Evolutionary conservation across 2,113 vertebrate genomes (phyloP).

Genomic region (Potamarius usumacintae): DNA sequence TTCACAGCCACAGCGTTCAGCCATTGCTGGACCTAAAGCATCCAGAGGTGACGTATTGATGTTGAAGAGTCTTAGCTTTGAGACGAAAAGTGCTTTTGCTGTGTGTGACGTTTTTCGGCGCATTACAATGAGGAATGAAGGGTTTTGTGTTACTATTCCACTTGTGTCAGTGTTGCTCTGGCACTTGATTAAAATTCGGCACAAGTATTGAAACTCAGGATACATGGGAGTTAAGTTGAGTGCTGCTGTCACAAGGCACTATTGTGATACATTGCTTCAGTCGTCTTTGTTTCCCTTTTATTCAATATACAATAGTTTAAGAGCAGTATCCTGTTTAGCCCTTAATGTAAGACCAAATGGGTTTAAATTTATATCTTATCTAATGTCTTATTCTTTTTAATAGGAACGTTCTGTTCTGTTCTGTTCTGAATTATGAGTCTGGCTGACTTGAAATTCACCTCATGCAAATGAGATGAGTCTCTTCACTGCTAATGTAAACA

Average conservation of each 20-base stretch:
- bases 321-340: background rate
- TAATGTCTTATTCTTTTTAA: background rate
- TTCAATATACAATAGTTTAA: conserved; percentile 8
- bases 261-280: conserved; percentile 25
- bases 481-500: conserved; percentile 19
- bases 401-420: background rate
- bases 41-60: conserved; percentile 54
- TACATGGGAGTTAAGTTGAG: conserved; percentile 38
- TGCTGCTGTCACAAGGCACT: conserved; percentile 27
- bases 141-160: conserved; percentile 47
- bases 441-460: background rate
- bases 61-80: conserved; percentile 52
- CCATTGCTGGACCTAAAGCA: conserved; percentile 44
- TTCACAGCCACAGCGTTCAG: conserved; percentile 53
- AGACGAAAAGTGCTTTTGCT: conserved; percentile 49
- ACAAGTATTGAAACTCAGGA: conserved; percentile 47
- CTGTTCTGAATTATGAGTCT: background rate
- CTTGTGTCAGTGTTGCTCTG: conserved; percentile 39
- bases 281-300: background rate
- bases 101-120: background rate
- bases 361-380: background rate
- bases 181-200: conserved; percentile 48
- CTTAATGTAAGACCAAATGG: background rate
- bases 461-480: conserved; percentile 1
- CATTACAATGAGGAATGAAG: conserved; percentile 41